Evolutionary conservation across 2,888 invertebrate species (phyloP), one percentile per base, ranked within the genome.

Genomic region (Chrysolina haemoptera): DNA sequence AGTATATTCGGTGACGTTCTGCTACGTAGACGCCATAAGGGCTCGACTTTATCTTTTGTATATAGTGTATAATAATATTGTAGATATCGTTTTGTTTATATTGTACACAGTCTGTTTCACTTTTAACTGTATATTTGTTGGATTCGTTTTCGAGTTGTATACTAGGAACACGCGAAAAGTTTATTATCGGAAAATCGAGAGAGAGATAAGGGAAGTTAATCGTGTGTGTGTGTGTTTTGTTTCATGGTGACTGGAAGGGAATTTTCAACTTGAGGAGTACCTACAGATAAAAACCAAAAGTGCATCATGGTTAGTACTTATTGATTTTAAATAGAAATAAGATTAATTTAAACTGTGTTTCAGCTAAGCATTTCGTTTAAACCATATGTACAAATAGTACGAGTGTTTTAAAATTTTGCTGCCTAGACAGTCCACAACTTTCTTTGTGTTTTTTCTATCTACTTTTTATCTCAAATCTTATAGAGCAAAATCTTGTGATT

Each of bases 1-100:
- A 69, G 68, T 68, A 6, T 12, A 20, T 20, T 16, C 59, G n/a
- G 43, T 20, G 41, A 43, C 35, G 55, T 62, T 68, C n/a, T 22
- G 41, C n/a, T 18, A 27, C 12, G 55, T 59, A 40, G 68, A 59
- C 41, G 68, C 59, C 53, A 68, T 43, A 59, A 68, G 55, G 68
- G 46, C 68, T 18, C 22, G 43, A 40, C 9, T 55, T 12, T 20
- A 55, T 55, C 55, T 55, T 22, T 74, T 74, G 74, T 74, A 74
- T 65, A 71, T 74, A 74, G 59, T 71, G 75, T 75, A 68, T 62
- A 48, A 71, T 68, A 71, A 50, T 71, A 62, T 65, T 75, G 71
- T 71, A 71, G 55, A 68, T 63, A 67, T 62, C 41, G 18, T 55
- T 59, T 65, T 16, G 46, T 50, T 63, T 74, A 68, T 67, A 50